Percentiles rank a stretch among this genome's conserved stretches.
Conservation (phyloP, 2,888 invertebrate genomes). For the Drosophila melanosoma region DNA sequence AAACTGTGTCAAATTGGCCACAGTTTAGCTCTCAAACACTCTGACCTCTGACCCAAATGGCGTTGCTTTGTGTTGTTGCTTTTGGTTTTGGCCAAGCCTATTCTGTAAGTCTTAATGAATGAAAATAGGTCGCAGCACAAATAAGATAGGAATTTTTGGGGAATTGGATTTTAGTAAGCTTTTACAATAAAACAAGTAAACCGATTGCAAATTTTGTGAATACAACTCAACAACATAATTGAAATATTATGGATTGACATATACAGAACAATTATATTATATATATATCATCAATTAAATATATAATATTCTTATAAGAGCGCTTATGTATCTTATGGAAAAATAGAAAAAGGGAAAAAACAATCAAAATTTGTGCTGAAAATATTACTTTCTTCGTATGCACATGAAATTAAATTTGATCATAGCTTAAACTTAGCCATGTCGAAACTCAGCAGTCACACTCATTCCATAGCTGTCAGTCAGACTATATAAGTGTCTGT, state of each 20-base stretch:
- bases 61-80: slow-evolving; percentile 53
- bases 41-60: slow-evolving; percentile 31
- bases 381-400: not conserved
- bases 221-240: not conserved
- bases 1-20: slow-evolving; percentile 46
- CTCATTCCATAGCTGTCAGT: slow-evolving; percentile 8
- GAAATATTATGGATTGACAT: not conserved
- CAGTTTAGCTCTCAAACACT: slow-evolving; percentile 28
- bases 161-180: not conserved
- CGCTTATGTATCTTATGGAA: not conserved
- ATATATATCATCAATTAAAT: not conserved
- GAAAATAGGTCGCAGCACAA: not conserved
- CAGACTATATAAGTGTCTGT: slow-evolving; percentile 5
- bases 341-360: not conserved
- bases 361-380: not conserved
- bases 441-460: slow-evolving; percentile 5
- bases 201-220: not conserved
- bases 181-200: not conserved
- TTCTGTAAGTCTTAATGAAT: slow-evolving; percentile 6
- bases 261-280: not conserved
- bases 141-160: not conserved
- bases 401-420: slow-evolving; percentile 17
- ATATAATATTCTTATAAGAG: no score
- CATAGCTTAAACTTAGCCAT: slow-evolving; percentile 2
- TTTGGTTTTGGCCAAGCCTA: slow-evolving; percentile 22